Evolutionary conservation across 1,140 invertebrate species (phyloP).

Genomic region (Muscidifurax raptorellus): DNA sequence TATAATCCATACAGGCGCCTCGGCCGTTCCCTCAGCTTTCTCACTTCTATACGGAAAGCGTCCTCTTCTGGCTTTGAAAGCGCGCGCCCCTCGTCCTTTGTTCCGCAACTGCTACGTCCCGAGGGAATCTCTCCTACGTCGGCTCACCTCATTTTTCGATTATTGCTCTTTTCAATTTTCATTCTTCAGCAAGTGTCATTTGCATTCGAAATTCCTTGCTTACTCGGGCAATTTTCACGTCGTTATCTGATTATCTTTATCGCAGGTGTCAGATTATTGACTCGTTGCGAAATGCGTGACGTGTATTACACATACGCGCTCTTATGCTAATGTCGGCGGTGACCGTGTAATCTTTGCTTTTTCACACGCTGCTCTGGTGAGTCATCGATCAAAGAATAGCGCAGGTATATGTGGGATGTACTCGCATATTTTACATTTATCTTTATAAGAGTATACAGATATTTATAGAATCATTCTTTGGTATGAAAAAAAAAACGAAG

Average conservation of each 20-base stretch:
- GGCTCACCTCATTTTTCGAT: background rate
- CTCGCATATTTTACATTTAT: no score
- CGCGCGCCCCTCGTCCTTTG: conserved; percentile 9
- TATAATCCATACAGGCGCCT: conserved; percentile 13
- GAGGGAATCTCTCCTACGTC: background rate
- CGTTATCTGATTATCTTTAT: background rate
- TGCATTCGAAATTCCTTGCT: background rate
- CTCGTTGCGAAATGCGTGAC: background rate
- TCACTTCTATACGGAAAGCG: conserved; percentile 25
- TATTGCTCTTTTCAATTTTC: conserved; percentile 13
- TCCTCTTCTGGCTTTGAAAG: conserved; percentile 17
- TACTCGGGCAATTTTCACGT: no score
- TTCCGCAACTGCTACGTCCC: background rate
- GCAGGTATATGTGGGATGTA: no score
- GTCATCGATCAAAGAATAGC: background rate
- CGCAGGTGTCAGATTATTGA: background rate
- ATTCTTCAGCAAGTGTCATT: background rate
- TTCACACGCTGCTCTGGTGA: background rate
- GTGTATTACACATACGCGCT: no score
- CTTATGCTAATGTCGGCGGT: background rate
- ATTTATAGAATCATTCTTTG: no score
- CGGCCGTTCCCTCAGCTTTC: conserved; percentile 43
- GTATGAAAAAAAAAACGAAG: no score
- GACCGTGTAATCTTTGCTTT: background rate
- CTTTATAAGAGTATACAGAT: no score